Base-by-base conservation (phyloP, 2,797 vertebrate species). In the Gephyroberyx darwinii region DNA sequence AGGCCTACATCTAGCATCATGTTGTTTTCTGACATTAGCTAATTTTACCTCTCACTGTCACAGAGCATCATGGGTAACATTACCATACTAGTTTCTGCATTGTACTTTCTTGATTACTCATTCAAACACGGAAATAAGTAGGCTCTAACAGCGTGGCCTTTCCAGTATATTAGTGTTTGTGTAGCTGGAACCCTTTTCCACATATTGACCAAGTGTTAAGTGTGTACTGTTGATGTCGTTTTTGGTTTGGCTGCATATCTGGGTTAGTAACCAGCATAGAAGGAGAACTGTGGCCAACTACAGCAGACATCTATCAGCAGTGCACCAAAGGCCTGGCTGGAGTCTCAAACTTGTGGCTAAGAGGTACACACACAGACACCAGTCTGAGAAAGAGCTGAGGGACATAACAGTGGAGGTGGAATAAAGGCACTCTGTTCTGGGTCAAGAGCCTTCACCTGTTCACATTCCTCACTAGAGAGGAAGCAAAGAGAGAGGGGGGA, bases 381-480 rank as follows among this genome's bases (percentile, higher is more conserved):
- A 47, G 26, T 30, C 8, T 57, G 51, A 65, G 50, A 12, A 3
- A 60, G 51, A 53, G 54, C 39, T 31, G 69, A 71, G 68, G 65
- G 35, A 75, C 56, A 64, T 10, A 59, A 57, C 14, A 9, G 41
- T 5, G 31, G 69, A 75, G 5, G 35, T 19, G 61, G 65, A 79
- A 83, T 75, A 81, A 80, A 78, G 76, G 22, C 31, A 13, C 70
- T 76, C 67, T 84, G 66, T 86, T 86, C 69, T 65, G 78, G 47
- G 54, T 77, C 71, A 81, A 72, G 52, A 76, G 19, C 54, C 26
- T 8, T 81, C 71, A 84, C 81, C 77, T 83, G 78, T 65, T 69
- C 41, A 19, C 35, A 61, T 66, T 77, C 53, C 66, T 77, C 62
- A 56, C 6, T 2, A 12, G 30, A 12, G 30, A 50, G 0, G 17